Evolutionary conservation across 1,140 invertebrate genomes (phyloP).

Genomic region (Gryllus bimaculatus): DNA sequence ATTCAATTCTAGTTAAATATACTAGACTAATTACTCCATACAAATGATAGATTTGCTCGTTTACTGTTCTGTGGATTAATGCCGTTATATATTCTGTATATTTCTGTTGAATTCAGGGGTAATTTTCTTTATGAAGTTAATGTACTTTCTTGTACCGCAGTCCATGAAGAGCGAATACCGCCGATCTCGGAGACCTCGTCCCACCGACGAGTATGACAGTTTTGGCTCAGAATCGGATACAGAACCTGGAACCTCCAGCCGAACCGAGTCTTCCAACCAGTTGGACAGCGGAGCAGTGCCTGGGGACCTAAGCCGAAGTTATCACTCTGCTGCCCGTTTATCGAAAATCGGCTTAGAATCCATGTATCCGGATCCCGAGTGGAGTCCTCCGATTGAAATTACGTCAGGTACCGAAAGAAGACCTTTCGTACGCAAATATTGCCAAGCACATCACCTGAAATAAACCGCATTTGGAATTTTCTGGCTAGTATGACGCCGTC

Average conservation of each 20-base stretch:
- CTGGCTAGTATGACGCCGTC: background rate
- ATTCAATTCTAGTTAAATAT: too few species aligned
- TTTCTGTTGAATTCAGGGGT: too few species aligned
- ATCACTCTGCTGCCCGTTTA: constrained; percentile 10
- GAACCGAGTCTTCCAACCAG: constrained; percentile 29
- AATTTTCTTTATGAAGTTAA: too few species aligned
- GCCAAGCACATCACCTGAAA: constrained; percentile 17
- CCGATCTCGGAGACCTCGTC: constrained; percentile 15
- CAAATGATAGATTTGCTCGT: too few species aligned
- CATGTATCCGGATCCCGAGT: constrained; percentile 9
- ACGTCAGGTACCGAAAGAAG: background rate
- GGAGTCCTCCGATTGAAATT: constrained; percentile 15
- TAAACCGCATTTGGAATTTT: background rate
- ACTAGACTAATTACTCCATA: too few species aligned
- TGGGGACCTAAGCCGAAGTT: constrained; percentile 4
- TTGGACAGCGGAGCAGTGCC: constrained; percentile 23
- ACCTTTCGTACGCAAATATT: constrained; percentile 12
- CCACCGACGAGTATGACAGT: constrained; percentile 24
- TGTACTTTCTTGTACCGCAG: background rate
- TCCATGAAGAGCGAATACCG: constrained; percentile 15
- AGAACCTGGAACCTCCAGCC: constrained; percentile 27
- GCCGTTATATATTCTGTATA: too few species aligned
- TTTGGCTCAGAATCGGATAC: constrained; percentile 30
- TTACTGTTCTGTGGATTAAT: too few species aligned
- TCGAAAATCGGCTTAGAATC: background rate